phyloP scores from a whole-genome alignment of 2,888 invertebrate species.

The Melipona bicolor region DNA sequence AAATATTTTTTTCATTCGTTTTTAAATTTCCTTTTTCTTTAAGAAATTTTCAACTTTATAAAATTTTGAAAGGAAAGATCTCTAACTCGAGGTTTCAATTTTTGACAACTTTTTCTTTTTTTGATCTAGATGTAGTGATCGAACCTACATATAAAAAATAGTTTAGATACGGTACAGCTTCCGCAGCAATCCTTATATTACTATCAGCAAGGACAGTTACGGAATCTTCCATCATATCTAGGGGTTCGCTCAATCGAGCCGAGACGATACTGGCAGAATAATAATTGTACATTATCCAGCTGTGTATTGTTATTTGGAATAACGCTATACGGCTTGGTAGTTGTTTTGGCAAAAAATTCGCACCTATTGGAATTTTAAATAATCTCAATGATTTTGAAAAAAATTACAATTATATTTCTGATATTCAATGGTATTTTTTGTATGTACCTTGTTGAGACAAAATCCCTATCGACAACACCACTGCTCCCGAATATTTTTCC shows the following conservation, averaged over 20 bases:
- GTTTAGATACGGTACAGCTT: constrained; percentile 73
- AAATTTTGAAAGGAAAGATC: neutral
- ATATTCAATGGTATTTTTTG: neutral
- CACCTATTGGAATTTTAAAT: constrained; percentile 64
- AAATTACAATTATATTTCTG: too few relatives aligned
- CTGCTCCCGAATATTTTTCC: constrained; percentile 66
- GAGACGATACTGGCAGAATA: constrained; percentile 80
- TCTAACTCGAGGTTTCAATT: neutral
- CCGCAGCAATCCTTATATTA: constrained; percentile 73
- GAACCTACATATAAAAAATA: constrained; percentile 70
- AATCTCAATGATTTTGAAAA: constrained; percentile 3
- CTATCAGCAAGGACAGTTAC: constrained; percentile 73
- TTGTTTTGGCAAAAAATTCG: constrained; percentile 70
- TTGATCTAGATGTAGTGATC: too few relatives aligned
- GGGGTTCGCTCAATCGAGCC: constrained; percentile 76
- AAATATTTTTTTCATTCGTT: neutral
- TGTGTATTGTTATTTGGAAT: constrained; percentile 73
- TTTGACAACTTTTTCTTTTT: neutral
- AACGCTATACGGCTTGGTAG: constrained; percentile 75
- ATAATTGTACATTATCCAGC: constrained; percentile 78
- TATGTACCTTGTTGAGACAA: constrained; percentile 76
- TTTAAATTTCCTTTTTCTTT: neutral
- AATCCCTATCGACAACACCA: constrained; percentile 71
- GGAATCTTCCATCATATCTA: constrained; percentile 80
- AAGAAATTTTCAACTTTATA: neutral